phyloP scores from a whole-genome alignment of 2,888 invertebrate species.

The Eristalinus aeneus region DNA sequence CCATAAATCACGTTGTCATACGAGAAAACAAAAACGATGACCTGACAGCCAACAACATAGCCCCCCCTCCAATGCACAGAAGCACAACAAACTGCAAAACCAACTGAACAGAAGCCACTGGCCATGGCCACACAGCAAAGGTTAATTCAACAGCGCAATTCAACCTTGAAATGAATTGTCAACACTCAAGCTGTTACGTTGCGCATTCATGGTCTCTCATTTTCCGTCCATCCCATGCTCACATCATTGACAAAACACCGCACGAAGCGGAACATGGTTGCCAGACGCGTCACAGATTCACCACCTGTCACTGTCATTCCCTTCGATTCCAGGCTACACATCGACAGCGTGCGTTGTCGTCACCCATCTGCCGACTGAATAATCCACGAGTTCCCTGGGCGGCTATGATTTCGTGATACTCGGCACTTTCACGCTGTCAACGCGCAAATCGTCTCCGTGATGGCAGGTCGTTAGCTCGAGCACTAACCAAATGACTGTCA shows the following conservation, averaged over 20 bases:
- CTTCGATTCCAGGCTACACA: neutral
- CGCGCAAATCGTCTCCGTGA: neutral
- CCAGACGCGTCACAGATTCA: neutral
- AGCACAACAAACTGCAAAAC: neutral
- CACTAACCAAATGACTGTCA: neutral
- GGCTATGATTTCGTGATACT: neutral
- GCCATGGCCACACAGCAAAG: neutral
- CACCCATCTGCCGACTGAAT: neutral
- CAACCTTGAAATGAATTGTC: neutral
- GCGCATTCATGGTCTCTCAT: neutral
- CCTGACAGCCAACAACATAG: too few species aligned
- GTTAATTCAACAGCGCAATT: neutral
- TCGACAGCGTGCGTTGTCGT: too few species aligned
- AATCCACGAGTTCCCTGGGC: neutral
- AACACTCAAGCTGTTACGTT: neutral
- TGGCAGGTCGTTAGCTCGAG: neutral
- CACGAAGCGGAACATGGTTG: neutral
- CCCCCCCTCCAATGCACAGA: too few species aligned
- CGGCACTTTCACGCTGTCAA: neutral
- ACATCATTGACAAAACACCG: neutral
- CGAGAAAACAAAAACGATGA: too few species aligned
- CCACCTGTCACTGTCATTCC: neutral
- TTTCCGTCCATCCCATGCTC: neutral
- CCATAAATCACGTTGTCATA: too few species aligned
- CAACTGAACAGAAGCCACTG: neutral